Base-by-base conservation (phyloP, 1,140 invertebrate genomes). In the Macrobrachium rosenbergii region DNA sequence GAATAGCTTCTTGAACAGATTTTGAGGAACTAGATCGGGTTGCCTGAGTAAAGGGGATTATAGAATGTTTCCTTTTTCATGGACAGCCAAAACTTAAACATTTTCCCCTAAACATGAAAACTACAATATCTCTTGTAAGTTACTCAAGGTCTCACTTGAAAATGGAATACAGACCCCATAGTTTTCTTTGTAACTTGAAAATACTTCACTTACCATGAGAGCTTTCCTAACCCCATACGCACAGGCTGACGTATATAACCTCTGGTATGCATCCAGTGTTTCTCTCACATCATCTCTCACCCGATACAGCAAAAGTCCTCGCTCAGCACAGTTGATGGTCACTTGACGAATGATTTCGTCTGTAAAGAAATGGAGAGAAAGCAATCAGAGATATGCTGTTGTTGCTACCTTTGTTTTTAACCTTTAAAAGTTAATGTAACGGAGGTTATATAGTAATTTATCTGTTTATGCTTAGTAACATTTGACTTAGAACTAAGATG, bases 161-260 rank as follows among this genome's bases (percentile, higher is more conserved):
- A 5, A 62, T 14, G 43, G 10, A 69, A 19, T 73, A 17, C 21
- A 23, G 21, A 5, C 12, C 28, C 43, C 14, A 69, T 1, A 3
- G 10, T 37, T 19, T 52, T 37, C 21, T 12, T 21, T 19, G 28
- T n/a, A 17, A 7, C 72, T 63, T 62, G 19, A 14, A 17, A 14
- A 5, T 17, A 19, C 7, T 58, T 21, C 0, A 62, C 85, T 37
- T 17, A 83, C 86, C 86, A 88, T 88, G 28, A 88, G 86, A n/a
- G 98, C 97, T 94, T 99, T 99, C 69, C 98, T 94, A 94, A 99
- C 97, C 52, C 98, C 98, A 92, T 99, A 99, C 8, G 98, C 98
- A 80, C 99, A 97, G 84, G 98, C 98, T 92, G 97, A 99, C 92
- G 99, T 98, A 92, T 99, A 99, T 0, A 99, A 93, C 0, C 96